Percentiles rank a stretch among this genome's conserved stretches.
phyloP scores from a whole-genome alignment of 2,113 vertebrate species.

The Glaucomys volans region DNA sequence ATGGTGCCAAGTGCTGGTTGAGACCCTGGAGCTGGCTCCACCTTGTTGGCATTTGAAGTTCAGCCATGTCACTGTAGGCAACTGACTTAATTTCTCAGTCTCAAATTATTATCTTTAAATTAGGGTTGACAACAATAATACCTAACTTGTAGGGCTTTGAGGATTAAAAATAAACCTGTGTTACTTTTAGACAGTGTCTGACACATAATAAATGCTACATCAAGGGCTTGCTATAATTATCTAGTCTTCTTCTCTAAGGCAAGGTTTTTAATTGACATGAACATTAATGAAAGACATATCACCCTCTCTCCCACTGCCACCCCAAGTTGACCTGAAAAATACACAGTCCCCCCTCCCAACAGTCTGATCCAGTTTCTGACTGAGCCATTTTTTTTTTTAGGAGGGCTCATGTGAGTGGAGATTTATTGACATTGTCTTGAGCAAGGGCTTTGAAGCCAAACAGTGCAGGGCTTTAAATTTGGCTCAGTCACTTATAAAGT shows the following conservation, averaged over 20 bases:
- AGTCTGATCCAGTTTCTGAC: not conserved
- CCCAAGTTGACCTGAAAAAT: not conserved
- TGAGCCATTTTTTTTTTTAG: not conserved
- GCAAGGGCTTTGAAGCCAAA: not conserved
- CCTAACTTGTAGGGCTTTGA: not conserved
- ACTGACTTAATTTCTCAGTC: constrained; percentile 23
- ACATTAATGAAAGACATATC: not conserved
- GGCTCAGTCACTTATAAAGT: not conserved
- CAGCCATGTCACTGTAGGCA: not conserved
- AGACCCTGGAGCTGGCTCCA: not conserved
- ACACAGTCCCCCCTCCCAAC: not conserved
- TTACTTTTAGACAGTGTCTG: not conserved
- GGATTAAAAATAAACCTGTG: constrained; percentile 36
- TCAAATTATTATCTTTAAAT: constrained; percentile 23
- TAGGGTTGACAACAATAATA: not conserved
- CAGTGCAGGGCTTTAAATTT: not conserved
- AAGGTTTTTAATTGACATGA: not conserved
- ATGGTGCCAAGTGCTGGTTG: not conserved
- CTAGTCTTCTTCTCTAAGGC: not conserved
- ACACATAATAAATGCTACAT: not conserved
- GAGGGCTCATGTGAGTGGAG: not conserved
- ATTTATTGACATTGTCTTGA: not conserved
- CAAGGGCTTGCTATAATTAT: not conserved
- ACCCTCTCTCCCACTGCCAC: not conserved
- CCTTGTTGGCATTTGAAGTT: not conserved